Evolutionary conservation across 2,797 vertebrate species (phyloP).

Genomic region (Mallotus villosus): DNA sequence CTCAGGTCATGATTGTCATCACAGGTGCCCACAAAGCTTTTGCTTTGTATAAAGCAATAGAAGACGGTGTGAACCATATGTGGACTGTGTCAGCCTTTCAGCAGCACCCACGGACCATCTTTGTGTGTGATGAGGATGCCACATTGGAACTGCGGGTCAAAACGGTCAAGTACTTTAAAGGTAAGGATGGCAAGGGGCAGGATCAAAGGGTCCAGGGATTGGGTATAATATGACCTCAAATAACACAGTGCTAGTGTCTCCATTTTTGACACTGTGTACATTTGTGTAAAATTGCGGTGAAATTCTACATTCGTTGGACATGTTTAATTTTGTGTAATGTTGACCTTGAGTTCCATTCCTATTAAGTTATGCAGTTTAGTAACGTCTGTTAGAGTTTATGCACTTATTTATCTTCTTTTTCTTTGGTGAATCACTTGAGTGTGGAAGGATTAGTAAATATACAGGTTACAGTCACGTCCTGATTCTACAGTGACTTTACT

Average conservation of each 20-base stretch:
- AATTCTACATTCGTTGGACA: background rate
- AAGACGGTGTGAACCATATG: conserved; percentile 97
- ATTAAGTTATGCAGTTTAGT: too few relatives aligned
- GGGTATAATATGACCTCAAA: background rate
- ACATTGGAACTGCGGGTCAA: conserved; percentile 94
- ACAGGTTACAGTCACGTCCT: too few relatives aligned
- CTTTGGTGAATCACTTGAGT: too few relatives aligned
- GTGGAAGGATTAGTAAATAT: too few relatives aligned
- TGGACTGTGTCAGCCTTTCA: conserved; percentile 99
- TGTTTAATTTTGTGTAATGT: background rate
- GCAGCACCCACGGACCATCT: conserved; percentile 89
- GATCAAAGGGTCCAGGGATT: background rate
- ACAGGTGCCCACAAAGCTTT: conserved; percentile 96
- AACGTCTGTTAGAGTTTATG: too few relatives aligned
- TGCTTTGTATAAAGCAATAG: conserved; percentile 95
- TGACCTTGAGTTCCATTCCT: background rate
- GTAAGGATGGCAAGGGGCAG: conserved; percentile 61
- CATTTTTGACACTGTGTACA: too few relatives aligned
- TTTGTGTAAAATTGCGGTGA: background rate
- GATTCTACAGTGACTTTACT: too few relatives aligned
- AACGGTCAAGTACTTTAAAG: conserved; percentile 96
- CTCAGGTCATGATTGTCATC: conserved; percentile 96
- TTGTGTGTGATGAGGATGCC: conserved; percentile 96
- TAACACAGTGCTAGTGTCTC: too few relatives aligned
- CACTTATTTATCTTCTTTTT: too few relatives aligned